Evolutionary conservation across 2,888 invertebrate species (phyloP), one percentile per base, ranked within the genome.

Genomic region (Napeogenes inachia): DNA sequence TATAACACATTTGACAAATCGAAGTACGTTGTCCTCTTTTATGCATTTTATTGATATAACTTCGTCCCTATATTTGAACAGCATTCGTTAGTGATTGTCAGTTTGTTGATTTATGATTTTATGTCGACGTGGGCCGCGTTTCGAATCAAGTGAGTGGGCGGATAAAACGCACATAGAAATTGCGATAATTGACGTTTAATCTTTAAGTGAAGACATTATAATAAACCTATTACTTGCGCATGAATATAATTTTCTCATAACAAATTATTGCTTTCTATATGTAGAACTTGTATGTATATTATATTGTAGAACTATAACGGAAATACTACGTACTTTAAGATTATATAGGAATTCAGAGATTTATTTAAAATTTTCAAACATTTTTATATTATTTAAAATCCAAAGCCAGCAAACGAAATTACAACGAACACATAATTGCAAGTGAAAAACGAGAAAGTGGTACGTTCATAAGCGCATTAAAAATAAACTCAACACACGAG

Each of bases 61-160:
- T 82, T 78, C 76, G 82, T 85, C 83, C 76, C 78, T 76, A 71
- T 81, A 78, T 84, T 86, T 83, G 82, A 79, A 78, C 81, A 76
- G 71, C 75, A 84, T 87, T 87, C 87, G 89, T 88, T 89, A 89
- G 85, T 77, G 82, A 82, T 79, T 81, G 81, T 81, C 79, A 80
- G 77, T 79, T 50, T 50, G 76, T 87, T 85, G 84, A 84, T 85
- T 83, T 72, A 73, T 74, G 73, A 75, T 75, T 73, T 84, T 73
- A 47, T 60, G 35, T 75, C 68, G 69, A 78, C 73, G 81, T 82
- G 78, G 81, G 79, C 68, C 61, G 80, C 77, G 77, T 75, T 68
- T 76, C 80, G 75, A 84, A 82, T 83, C 81, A 74, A 78, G 80
- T 63, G 75, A 72, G 77, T 79, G 75, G 80, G 80, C 67, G 70